Evolutionary conservation across 2,888 invertebrate species (phyloP).

Genomic region (Tineola bisselliella): DNA sequence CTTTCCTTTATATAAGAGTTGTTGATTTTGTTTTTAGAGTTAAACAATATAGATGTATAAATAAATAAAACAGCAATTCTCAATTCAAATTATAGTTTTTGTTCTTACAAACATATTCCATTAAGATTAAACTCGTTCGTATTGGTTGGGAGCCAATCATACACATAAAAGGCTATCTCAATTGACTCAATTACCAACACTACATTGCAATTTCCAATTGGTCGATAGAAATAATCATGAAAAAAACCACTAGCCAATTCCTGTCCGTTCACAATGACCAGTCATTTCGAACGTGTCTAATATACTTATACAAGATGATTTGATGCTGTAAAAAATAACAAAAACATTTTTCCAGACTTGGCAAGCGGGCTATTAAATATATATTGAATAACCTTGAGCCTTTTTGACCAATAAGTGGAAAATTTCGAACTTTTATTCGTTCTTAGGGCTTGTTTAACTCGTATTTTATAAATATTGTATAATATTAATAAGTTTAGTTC

Average conservation of each 20-base stretch:
- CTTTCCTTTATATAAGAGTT: no score
- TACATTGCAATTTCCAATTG: slow-evolving; percentile 5
- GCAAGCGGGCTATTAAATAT: slow-evolving; percentile 1
- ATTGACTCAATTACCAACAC: slow-evolving; percentile 12
- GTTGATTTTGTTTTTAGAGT: no score
- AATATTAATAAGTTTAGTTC: no score
- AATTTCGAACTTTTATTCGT: neutral
- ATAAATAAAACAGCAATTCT: neutral
- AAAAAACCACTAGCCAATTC: slow-evolving; percentile 11
- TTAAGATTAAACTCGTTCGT: neutral
- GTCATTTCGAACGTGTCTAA: slow-evolving; percentile 36
- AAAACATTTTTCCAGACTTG: neutral
- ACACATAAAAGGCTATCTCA: slow-evolving; percentile 10
- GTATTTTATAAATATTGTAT: no score
- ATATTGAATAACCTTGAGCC: slow-evolving; percentile 5
- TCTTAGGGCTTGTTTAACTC: neutral
- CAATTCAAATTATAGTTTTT: neutral
- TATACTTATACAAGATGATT: slow-evolving; percentile 20
- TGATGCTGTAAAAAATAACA: slow-evolving; percentile 4
- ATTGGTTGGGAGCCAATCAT: slow-evolving; percentile 1
- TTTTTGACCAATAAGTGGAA: slow-evolving; percentile 3
- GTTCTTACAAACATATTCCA: slow-evolving; percentile 3
- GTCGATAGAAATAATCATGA: slow-evolving; percentile 10
- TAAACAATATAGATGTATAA: neutral
- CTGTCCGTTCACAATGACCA: slow-evolving; percentile 22